phyloP scores from a whole-genome alignment of 35 echinoderm and acorn worm genomes.

The Heliocidaris erythrogramma region DNA sequence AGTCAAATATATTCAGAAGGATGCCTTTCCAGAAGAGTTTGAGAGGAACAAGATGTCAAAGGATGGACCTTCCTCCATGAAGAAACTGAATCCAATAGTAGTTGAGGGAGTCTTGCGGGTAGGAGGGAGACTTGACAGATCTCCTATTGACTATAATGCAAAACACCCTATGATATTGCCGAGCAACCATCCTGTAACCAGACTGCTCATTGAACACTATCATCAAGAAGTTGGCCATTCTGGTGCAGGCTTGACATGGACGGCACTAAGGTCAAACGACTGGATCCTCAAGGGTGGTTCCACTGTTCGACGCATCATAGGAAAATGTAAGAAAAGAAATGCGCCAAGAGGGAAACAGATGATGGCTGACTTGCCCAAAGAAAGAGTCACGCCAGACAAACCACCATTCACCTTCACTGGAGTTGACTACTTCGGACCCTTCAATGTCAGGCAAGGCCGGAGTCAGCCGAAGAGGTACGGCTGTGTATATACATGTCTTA shows the following conservation, averaged over 20 bases:
- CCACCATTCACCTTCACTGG: no score
- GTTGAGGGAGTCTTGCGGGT: conserved; percentile 8
- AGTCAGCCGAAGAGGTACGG: no score
- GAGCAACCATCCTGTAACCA: conserved; percentile 48
- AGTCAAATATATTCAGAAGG: conserved; percentile 44
- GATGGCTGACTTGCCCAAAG: no score
- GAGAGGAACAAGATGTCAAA: not conserved
- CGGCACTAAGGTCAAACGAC: conserved; percentile 42
- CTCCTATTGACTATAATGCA: conserved; percentile 1
- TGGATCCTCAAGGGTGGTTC: conserved; percentile 56
- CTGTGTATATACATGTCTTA: no score
- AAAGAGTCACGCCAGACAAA: no score
- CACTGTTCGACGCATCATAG: no score
- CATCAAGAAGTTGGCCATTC: conserved; percentile 67
- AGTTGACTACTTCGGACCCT: no score
- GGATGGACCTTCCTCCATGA: not conserved
- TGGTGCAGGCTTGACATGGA: conserved; percentile 60
- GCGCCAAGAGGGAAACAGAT: no score
- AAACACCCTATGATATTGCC: conserved; percentile 69
- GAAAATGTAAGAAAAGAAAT: no score
- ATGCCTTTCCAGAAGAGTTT: conserved; percentile 4
- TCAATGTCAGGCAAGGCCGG: no score
- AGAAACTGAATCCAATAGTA: conserved; percentile 24
- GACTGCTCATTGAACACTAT: conserved; percentile 59
- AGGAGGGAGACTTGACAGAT: conserved; percentile 33